Conservation (phyloP, 2,113 vertebrate genomes). For the Acrocephalus arundinaceus region DNA sequence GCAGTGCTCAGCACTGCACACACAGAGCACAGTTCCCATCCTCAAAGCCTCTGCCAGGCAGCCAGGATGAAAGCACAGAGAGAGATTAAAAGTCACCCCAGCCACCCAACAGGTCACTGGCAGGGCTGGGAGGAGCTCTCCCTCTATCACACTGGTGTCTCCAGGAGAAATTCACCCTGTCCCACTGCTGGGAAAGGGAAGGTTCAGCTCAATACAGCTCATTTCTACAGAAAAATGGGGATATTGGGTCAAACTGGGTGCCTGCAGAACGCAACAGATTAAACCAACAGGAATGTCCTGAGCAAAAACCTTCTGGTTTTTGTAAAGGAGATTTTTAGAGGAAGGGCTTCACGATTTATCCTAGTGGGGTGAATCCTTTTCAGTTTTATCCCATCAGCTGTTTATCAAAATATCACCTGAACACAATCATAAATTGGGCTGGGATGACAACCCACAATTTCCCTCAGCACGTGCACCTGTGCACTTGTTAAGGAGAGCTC, state of each 20-base stretch:
- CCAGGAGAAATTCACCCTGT: neutral
- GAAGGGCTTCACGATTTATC: fast-evolving
- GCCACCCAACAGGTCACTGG: neutral
- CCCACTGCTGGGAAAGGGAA: neutral
- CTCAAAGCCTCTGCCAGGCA: neutral
- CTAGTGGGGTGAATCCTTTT: too few species aligned
- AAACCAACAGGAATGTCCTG: neutral
- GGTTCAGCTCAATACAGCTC: neutral
- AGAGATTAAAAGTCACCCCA: neutral
- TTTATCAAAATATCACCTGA: neutral
- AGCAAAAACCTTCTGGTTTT: neutral
- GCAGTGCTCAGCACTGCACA: neutral
- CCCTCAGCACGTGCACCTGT: fast-evolving
- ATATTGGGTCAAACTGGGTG: neutral
- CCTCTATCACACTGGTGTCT: fast-evolving
- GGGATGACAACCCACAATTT: neutral
- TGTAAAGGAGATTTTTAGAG: fast-evolving
- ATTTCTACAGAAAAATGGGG: fast-evolving
- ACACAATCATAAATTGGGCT: neutral
- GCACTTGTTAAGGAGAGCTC: neutral
- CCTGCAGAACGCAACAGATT: neutral
- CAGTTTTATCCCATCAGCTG: neutral
- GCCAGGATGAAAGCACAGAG: neutral
- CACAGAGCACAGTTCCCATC: neutral
- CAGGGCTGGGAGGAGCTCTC: neutral